Percentiles rank a stretch among this genome's conserved stretches.
phyloP scores from a whole-genome alignment of 92 coral and sea anemone species.

The Pocillopora meandrina region DNA sequence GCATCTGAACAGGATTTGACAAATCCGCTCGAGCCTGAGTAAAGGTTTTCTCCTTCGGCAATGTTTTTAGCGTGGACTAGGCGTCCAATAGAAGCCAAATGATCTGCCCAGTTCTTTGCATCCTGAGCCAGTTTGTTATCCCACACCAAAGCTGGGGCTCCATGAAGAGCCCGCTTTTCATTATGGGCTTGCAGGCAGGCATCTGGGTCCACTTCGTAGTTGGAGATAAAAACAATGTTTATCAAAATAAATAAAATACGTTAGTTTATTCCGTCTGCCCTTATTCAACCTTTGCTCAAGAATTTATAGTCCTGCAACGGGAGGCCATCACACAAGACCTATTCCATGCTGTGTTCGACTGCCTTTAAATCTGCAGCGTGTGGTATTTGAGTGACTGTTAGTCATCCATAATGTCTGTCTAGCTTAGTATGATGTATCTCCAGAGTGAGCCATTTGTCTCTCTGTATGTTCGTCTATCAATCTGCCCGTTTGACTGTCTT shows the following conservation, averaged over 20 bases:
- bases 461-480: no score
- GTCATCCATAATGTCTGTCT: no score
- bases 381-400: no score
- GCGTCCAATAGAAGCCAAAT: neutral
- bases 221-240: neutral
- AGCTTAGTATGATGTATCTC: no score
- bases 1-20: slow-evolving; percentile 20
- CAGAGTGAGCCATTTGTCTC: no score
- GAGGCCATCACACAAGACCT: no score
- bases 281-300: no score
- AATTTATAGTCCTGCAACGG: no score
- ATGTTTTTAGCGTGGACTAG: slow-evolving; percentile 7
- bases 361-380: no score
- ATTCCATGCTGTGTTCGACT: no score
- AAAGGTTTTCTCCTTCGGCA: slow-evolving; percentile 48
- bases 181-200: slow-evolving; percentile 46
- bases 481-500: no score
- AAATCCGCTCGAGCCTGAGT: neutral
- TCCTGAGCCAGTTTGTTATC: slow-evolving; percentile 31
- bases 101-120: slow-evolving; percentile 41
- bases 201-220: neutral
- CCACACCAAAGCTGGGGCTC: slow-evolving; percentile 15
- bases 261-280: no score
- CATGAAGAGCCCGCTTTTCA: slow-evolving; percentile 35
- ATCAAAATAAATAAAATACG: neutral